Evolutionary conservation across 92 coral and sea anemone species (phyloP).

Genomic region (Meandrina meandrites): DNA sequence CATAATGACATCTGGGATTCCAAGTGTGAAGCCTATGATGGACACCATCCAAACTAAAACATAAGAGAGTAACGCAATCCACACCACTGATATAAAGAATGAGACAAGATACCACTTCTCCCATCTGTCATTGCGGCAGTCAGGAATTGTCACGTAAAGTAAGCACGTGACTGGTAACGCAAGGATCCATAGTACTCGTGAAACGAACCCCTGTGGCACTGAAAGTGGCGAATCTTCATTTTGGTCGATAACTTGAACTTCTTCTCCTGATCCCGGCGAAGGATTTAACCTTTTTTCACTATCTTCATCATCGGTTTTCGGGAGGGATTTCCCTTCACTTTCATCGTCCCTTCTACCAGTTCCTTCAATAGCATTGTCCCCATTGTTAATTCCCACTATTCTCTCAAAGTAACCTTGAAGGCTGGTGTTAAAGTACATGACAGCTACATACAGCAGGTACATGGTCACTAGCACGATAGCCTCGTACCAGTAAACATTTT

Average conservation of each 20-base stretch:
- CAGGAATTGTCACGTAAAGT: slow-evolving; percentile 72
- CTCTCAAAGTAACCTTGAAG: slow-evolving; percentile 46
- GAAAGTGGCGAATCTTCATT: slow-evolving; percentile 52
- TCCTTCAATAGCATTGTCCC: slow-evolving; percentile 4
- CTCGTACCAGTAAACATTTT: slow-evolving; percentile 81
- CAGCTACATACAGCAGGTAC: slow-evolving; percentile 64
- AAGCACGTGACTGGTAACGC: slow-evolving; percentile 54
- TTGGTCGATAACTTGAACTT: slow-evolving; percentile 38
- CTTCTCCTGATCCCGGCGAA: slow-evolving; percentile 33
- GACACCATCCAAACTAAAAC: slow-evolving; percentile 89
- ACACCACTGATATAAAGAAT: slow-evolving; percentile 63
- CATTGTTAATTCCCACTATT: not conserved
- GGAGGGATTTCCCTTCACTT: not conserved
- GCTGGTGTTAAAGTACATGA: slow-evolving; percentile 70
- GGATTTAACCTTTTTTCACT: slow-evolving; percentile 10
- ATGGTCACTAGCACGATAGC: slow-evolving; percentile 65
- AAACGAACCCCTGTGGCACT: slow-evolving; percentile 49
- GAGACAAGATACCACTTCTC: slow-evolving; percentile 65
- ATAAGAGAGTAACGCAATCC: slow-evolving; percentile 78
- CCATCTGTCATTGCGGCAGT: slow-evolving; percentile 81
- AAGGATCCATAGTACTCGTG: slow-evolving; percentile 55
- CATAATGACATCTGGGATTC: slow-evolving; percentile 84
- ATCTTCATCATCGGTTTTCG: not conserved
- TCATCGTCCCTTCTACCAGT: not conserved
- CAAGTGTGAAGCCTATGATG: slow-evolving; percentile 78